phyloP scores from a whole-genome alignment of 2,113 vertebrate genomes.

The Rattus rattus region DNA sequence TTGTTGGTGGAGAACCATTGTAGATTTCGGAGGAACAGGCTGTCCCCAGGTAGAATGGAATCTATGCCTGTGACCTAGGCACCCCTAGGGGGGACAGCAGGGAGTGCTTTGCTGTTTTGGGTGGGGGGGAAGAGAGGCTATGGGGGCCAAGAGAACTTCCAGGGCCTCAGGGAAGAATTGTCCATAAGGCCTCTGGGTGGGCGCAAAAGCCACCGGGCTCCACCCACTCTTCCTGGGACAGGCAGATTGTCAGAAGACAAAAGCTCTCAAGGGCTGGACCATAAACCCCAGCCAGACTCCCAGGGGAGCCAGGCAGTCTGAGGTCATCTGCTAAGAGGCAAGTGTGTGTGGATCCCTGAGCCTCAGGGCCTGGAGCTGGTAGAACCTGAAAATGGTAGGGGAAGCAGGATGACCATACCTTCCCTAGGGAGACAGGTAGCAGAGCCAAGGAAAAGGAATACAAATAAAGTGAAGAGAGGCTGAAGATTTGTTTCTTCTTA shows the following conservation, averaged over 20 bases:
- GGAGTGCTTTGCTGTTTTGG: accelerated
- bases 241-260: neutral
- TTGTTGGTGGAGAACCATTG: too few relatives aligned
- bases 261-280: neutral
- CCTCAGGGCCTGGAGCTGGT: neutral
- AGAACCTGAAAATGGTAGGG: accelerated
- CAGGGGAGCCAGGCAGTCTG: neutral
- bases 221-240: neutral
- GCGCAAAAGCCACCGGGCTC: accelerated
- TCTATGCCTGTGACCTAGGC: neutral
- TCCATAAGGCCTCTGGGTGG: too few relatives aligned
- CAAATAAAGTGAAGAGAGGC: neutral
- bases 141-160: neutral
- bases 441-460: neutral
- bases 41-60: neutral
- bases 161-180: neutral
- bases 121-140: neutral
- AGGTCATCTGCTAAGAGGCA: neutral
- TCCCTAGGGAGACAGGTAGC: neutral
- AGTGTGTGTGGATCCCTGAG: neutral
- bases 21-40: neutral
- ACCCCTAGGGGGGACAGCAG: neutral
- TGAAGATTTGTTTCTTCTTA: neutral
- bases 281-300: neutral
- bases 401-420: neutral